Percentiles rank a stretch among this genome's conserved stretches.
Evolutionary conservation across 2,888 invertebrate species (phyloP).

Genomic region (Ormyrus thymus): DNA sequence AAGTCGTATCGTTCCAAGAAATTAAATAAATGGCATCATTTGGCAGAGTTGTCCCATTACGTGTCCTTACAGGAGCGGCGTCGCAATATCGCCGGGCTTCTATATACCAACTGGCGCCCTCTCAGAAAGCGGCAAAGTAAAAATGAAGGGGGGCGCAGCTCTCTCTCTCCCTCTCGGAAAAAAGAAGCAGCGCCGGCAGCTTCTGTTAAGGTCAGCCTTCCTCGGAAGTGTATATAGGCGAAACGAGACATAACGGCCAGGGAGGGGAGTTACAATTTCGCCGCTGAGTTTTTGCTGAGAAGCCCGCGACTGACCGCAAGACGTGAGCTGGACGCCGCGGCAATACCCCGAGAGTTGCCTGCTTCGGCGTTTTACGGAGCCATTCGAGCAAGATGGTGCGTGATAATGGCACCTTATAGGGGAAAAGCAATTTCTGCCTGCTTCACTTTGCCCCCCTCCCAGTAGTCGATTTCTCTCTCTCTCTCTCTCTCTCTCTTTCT

Average conservation of each 20-base stretch:
- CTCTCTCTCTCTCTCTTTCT: background rate
- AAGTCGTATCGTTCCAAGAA: constrained; percentile 66
- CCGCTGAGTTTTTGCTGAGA: constrained; percentile 47
- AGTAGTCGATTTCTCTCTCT: constrained; percentile 16
- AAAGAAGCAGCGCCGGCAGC: constrained; percentile 34
- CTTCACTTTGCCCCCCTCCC: background rate
- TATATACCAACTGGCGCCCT: constrained; percentile 62
- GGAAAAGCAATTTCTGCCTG: constrained; percentile 72
- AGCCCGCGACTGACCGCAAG: constrained; percentile 61
- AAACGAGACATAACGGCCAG: constrained; percentile 45
- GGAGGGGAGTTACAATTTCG: constrained; percentile 54
- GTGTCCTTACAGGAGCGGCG: constrained; percentile 49
- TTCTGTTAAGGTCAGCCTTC: constrained; percentile 50
- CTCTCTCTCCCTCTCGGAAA: background rate
- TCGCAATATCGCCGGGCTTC: constrained; percentile 62
- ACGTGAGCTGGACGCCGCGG: constrained; percentile 57
- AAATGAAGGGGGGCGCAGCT: constrained; percentile 23
- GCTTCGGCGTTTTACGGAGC: constrained; percentile 71
- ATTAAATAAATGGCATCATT: constrained; percentile 72
- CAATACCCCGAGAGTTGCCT: constrained; percentile 66
- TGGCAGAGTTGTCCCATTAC: constrained; percentile 70
- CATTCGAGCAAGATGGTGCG: constrained; percentile 73
- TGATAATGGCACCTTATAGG: constrained; percentile 73
- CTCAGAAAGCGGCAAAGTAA: constrained; percentile 46
- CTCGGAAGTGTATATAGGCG: constrained; percentile 1